Evolutionary conservation across 2,888 invertebrate genomes (phyloP).

Genomic region (Stramonita haemastoma): DNA sequence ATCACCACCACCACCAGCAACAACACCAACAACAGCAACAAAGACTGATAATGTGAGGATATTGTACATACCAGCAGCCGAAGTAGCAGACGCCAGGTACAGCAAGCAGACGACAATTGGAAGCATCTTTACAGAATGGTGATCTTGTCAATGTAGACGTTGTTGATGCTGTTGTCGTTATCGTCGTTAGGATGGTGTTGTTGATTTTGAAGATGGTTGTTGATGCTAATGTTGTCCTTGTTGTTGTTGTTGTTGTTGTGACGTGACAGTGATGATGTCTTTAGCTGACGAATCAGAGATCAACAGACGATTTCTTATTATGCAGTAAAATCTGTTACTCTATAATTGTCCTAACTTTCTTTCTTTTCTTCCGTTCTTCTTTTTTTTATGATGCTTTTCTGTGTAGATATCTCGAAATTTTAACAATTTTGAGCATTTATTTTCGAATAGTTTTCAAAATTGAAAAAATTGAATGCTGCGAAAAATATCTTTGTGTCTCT

Average conservation of each 20-base stretch:
- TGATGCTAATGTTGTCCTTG: neutral
- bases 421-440: no score
- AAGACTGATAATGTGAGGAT: neutral
- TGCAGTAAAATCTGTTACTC: no score
- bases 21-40: neutral
- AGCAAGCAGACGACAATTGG: neutral
- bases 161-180: neutral
- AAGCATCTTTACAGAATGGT: neutral
- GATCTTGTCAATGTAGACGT: no score
- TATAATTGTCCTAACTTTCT: no score
- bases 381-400: no score
- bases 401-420: no score
- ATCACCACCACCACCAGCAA: neutral
- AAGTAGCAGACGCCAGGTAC: neutral
- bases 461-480: no score
- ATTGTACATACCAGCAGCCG: neutral
- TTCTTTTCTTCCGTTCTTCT: no score
- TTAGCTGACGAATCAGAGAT: neutral
- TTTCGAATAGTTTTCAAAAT: no score
- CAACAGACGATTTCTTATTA: no score
- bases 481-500: no score
- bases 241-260: neutral
- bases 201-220: neutral
- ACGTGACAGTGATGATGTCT: neutral
- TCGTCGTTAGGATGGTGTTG: neutral